A percentile compares a stretch with the other conserved stretches of the same genome.
These are phyloP conservation scores for Lithophane ornitopus DNA, from an alignment of 2,888 invertebrate species.

Conservation along the genomic window DNA sequence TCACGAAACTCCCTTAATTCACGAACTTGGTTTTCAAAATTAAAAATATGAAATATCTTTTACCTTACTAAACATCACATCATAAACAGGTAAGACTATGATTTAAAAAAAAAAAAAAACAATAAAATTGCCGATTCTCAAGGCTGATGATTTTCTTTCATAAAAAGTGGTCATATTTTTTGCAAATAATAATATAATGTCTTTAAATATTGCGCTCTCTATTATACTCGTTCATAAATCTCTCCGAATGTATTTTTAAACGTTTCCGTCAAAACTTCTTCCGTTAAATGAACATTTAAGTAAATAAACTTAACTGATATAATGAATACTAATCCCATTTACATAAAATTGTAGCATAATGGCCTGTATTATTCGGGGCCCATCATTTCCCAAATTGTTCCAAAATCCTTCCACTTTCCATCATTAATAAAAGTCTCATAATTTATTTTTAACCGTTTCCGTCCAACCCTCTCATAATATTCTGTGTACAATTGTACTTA, in stretches of 20 bases:
- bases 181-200: not conserved
- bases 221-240: not conserved
- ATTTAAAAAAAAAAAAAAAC: not conserved
- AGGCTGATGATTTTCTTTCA: not conserved
- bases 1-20: not conserved
- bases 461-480: conserved; percentile 2
- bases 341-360: not conserved
- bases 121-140: not conserved
- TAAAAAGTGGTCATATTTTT: not conserved
- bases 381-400: not conserved
- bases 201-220: not conserved
- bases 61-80: not conserved
- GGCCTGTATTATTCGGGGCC: not conserved
- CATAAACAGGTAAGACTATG: not conserved
- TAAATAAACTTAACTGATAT: not conserved
- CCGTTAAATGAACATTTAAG: not conserved
- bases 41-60: not conserved
- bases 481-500: conserved; percentile 11
- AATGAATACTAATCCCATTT: not conserved
- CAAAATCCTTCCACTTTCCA: not conserved
- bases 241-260: not conserved
- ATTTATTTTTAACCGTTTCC: conserved; percentile 49
- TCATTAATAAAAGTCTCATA: conserved; percentile 24
- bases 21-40: not conserved
- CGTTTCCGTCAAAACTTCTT: not conserved